Conservation (phyloP, 2,888 invertebrate genomes). For the Dynastes grantii region DNA sequence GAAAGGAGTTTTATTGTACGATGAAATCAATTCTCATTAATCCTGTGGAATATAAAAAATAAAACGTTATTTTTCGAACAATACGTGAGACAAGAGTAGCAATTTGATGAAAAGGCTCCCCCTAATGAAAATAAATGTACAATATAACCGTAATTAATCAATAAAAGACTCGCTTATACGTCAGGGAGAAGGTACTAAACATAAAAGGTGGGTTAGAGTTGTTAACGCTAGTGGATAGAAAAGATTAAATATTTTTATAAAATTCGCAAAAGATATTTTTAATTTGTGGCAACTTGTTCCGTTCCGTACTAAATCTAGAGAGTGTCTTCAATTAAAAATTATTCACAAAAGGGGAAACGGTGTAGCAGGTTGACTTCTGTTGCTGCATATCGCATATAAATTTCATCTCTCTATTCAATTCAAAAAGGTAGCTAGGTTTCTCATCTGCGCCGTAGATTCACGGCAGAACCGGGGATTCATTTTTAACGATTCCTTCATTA, state of each 20-base stretch:
- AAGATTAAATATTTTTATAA: no score
- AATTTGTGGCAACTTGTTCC: no score
- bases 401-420: not conserved
- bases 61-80: not conserved
- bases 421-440: not conserved
- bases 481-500: slow-evolving; percentile 26
- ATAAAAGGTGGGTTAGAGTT: no score
- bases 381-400: not conserved
- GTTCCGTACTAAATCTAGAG: no score
- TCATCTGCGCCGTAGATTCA: not conserved
- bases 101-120: slow-evolving; percentile 1
- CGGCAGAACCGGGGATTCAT: not conserved
- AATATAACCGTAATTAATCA: slow-evolving; percentile 12
- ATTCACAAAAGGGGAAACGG: not conserved
- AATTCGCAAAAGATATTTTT: no score
- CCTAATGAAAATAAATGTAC: slow-evolving; percentile 12
- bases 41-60: not conserved
- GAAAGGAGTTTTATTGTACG: no score
- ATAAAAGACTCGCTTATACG: not conserved
- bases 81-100: slow-evolving; percentile 1
- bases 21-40: slow-evolving; percentile 3
- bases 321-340: slow-evolving; percentile 9
- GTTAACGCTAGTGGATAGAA: no score
- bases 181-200: no score
- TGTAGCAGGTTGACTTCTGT: not conserved